These are phyloP conservation scores for Tineola bisselliella DNA, from an alignment of 2,888 invertebrate genomes.

Conservation along the genomic window DNA sequence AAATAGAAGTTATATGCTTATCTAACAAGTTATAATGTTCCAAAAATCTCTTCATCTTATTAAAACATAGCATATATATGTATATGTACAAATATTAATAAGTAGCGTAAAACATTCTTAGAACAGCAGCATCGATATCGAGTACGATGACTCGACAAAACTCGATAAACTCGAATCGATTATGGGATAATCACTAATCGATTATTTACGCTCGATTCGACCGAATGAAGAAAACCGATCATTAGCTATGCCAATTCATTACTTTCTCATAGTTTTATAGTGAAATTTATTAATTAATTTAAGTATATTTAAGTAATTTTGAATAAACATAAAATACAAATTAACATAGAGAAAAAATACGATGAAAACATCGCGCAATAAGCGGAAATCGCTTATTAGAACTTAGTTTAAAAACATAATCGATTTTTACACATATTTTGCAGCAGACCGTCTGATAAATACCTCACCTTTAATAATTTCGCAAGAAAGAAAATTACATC, in stretches of 20 bases:
- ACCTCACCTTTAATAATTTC: too few relatives aligned
- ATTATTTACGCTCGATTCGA: constrained; percentile 4
- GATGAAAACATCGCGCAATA: too few relatives aligned
- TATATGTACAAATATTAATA: too few relatives aligned
- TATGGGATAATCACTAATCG: constrained; percentile 8
- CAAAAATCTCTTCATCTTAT: too few relatives aligned
- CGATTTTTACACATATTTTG: constrained; percentile 2
- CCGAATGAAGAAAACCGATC: not conserved
- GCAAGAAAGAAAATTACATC: too few relatives aligned
- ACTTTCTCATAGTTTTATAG: not conserved
- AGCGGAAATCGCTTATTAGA: not conserved
- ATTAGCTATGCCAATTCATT: constrained; percentile 6
- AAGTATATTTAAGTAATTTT: too few relatives aligned
- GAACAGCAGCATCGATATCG: constrained; percentile 2
- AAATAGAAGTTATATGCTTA: too few relatives aligned
- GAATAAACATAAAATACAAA: too few relatives aligned
- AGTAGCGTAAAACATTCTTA: not conserved
- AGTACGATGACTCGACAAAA: constrained; percentile 8
- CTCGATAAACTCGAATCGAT: not conserved
- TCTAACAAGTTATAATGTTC: too few relatives aligned
- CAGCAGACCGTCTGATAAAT: not conserved
- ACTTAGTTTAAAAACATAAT: not conserved
- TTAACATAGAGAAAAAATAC: too few relatives aligned
- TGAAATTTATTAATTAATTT: not conserved
- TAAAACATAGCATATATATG: too few relatives aligned